Evolutionary conservation across 2,888 invertebrate genomes (phyloP), one percentile per base, ranked within the genome.

Genomic region (Timema podura): DNA sequence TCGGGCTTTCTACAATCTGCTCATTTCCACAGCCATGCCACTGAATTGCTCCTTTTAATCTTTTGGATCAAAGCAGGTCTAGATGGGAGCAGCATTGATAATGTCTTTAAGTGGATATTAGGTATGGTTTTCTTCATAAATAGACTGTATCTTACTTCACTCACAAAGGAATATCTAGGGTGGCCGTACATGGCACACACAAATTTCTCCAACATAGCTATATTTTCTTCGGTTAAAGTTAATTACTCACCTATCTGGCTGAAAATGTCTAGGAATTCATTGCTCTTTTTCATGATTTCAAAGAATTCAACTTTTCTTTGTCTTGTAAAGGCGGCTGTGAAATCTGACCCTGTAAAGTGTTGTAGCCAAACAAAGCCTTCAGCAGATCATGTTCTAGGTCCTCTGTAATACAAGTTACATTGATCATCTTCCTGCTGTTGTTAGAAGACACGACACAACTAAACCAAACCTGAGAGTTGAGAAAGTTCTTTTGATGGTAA

Each of bases 151-250:
- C 57, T 6, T 6, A 57, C 57, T 7, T 57, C 57, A 57, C 15
- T 57, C 57, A 57, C 57, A 7, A 16, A 57, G 57, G 57, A 57
- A 16, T 57, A 57, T 9, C 16, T 11, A 57, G 57, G 57, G 16
- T 57, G 13, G 16, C 57, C 57, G 16, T 57, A 57, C 57, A 57
- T 57, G 6, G 57, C 57, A 57, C 13, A 57, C 16, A 57, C 57
- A 57, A 57, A 57, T 57, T 57, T 57, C 57, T 57, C 57, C 16
- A 57, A 57, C 57, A n/a, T 16, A 57, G 57, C n/a, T 57, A 57
- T 57, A n/a, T 15, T n/a, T 13, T 57, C 57, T 57, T 57, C 16
- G 57, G 57, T n/a, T n/a, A n/a, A n/a, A n/a, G n/a, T n/a, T n/a
- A n/a, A n/a, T n/a, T n/a, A n/a, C n/a, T n/a, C n/a, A 57, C 57